Evolutionary conservation across 2,113 vertebrate genomes (phyloP).

Genomic region (Motacilla tschutschensis): DNA sequence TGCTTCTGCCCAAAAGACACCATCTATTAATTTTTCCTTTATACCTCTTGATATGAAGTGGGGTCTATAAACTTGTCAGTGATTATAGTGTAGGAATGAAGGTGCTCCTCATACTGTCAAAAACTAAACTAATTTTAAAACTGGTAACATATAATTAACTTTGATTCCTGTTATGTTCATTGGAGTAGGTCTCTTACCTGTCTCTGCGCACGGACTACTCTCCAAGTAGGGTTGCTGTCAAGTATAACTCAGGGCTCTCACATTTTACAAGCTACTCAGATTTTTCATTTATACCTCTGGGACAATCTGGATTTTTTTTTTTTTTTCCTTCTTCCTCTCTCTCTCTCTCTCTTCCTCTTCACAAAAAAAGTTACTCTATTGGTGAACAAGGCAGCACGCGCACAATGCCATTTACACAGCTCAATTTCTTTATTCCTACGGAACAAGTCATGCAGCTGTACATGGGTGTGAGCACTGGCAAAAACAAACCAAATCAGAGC

Average conservation of each 20-base stretch:
- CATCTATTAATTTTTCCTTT: not conserved
- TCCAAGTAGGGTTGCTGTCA: not conserved
- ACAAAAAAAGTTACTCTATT: not conserved
- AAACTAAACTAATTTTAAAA: not conserved
- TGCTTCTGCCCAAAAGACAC: not conserved
- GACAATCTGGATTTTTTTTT: rapidly evolving
- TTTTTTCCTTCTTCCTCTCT: not conserved
- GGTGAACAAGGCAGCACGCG: not conserved
- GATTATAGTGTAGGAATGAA: not conserved
- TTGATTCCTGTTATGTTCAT: not conserved
- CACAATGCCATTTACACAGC: not conserved
- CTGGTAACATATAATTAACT: not conserved
- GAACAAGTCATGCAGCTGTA: not conserved
- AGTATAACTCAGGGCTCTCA: not conserved
- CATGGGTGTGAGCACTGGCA: not conserved
- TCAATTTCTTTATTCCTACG: not conserved
- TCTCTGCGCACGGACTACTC: not conserved
- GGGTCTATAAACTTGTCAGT: not conserved
- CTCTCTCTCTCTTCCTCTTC: not conserved
- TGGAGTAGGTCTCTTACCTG: not conserved
- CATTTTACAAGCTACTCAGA: not conserved
- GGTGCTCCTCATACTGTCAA: not conserved
- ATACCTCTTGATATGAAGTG: not conserved
- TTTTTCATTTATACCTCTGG: not conserved
- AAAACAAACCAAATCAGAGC: not conserved